Percentiles rank a stretch among this genome's conserved stretches.
Conservation (phyloP, 1,140 invertebrate genomes). For the Eulimnadia texana region DNA sequence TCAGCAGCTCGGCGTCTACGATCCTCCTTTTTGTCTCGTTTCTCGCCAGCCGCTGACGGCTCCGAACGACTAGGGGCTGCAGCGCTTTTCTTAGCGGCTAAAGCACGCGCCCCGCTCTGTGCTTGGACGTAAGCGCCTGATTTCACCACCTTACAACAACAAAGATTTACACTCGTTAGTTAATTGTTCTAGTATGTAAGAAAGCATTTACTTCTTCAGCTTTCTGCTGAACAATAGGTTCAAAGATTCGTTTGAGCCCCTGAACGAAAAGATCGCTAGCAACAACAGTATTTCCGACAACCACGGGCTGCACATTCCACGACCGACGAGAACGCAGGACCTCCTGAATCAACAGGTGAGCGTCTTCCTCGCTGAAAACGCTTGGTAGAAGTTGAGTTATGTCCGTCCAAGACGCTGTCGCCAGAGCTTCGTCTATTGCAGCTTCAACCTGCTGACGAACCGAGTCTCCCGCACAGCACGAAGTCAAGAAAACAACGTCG, state of each 20-base stretch:
- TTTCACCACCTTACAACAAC: conserved; percentile 10
- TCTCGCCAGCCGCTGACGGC: conserved; percentile 34
- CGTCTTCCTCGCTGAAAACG: conserved; percentile 58
- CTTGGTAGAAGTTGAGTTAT: conserved; percentile 54
- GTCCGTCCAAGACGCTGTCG: conserved; percentile 60
- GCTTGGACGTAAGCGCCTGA: conserved; percentile 24
- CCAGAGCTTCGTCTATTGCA: conserved; percentile 67
- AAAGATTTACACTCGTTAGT: conserved; percentile 5
- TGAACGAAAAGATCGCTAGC: conserved; percentile 47
- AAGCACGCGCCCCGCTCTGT: conserved; percentile 21
- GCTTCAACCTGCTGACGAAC: conserved; percentile 64
- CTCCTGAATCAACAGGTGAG: conserved; percentile 49
- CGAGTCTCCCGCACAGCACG: conserved; percentile 56
- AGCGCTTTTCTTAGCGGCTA: not conserved
- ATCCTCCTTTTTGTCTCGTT: conserved; percentile 68
- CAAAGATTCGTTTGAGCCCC: conserved; percentile 49
- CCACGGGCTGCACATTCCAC: conserved; percentile 18
- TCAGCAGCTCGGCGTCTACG: conserved; percentile 68
- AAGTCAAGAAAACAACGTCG: conserved; percentile 52
- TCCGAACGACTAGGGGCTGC: no score
- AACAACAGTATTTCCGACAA: conserved; percentile 37
- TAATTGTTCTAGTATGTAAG: not conserved
- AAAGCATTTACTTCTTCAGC: conserved; percentile 41
- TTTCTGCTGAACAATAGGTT: conserved; percentile 48
- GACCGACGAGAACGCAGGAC: conserved; percentile 35